Conservation (phyloP, 2,888 invertebrate genomes). For the Melinopterus prodromus region DNA sequence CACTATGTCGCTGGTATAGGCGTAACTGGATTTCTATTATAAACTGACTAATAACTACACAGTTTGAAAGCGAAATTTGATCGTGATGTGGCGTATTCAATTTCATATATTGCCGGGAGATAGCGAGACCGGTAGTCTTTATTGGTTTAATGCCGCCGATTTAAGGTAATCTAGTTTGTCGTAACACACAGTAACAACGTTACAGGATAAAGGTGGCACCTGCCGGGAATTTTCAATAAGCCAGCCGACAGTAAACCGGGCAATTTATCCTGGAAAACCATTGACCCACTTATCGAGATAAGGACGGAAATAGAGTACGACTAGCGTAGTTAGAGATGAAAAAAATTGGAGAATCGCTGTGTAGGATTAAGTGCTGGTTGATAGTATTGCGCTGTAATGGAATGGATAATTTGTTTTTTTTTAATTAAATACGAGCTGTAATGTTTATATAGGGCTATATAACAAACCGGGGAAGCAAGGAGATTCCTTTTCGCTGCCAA, state of each 20-base stretch:
- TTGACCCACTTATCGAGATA: slow-evolving; percentile 4
- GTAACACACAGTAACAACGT: not conserved
- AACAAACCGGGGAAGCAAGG: too few relatives aligned
- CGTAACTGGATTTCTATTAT: not conserved
- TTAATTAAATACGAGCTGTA: too few relatives aligned
- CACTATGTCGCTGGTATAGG: not conserved
- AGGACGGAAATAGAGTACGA: not conserved
- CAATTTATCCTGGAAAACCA: not conserved
- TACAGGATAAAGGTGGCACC: slow-evolving; percentile 4
- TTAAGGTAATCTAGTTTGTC: slow-evolving; percentile 4
- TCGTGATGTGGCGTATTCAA: not conserved
- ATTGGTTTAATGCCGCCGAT: not conserved
- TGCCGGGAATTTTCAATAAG: not conserved
- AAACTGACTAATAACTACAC: not conserved
- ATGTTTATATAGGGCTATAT: too few relatives aligned
- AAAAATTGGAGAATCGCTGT: not conserved
- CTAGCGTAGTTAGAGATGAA: not conserved
- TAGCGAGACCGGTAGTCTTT: not conserved
- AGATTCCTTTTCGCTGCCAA: too few relatives aligned
- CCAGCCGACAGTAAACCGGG: not conserved
- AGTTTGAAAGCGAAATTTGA: not conserved
- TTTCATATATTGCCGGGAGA: not conserved
- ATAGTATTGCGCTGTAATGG: not conserved
- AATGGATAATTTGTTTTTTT: too few relatives aligned
- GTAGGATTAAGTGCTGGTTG: not conserved